A percentile compares a stretch with the other conserved stretches of the same genome.
phyloP scores from a whole-genome alignment of 2,113 vertebrate species.

The Corydoras maculifer region DNA sequence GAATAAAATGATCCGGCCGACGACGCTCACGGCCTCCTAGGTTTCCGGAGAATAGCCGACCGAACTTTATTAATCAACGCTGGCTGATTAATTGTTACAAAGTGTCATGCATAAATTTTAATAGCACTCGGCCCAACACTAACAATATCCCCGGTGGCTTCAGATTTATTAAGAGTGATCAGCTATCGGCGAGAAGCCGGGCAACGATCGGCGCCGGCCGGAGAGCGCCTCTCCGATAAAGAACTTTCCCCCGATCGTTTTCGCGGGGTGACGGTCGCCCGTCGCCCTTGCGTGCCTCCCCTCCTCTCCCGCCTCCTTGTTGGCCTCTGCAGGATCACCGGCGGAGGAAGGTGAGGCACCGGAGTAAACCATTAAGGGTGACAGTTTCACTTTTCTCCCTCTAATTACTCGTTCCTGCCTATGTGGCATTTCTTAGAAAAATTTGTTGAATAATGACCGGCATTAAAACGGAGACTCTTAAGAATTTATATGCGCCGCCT shows the following conservation, averaged over 20 bases:
- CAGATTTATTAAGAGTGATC: conserved; percentile 93
- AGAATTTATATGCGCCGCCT: conserved; percentile 98
- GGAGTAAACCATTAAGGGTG: conserved; percentile 97
- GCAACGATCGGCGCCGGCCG: too few relatives aligned
- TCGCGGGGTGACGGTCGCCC: conserved; percentile 38
- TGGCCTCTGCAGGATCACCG: conserved; percentile 35
- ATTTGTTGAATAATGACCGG: conserved; percentile 99
- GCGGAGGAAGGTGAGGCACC: conserved; percentile 82
- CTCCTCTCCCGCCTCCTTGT: conserved; percentile 24
- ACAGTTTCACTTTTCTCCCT: conserved; percentile 99
- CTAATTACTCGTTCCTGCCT: conserved; percentile 99
- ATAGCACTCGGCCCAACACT: conserved; percentile 97
- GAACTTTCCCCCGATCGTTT: background rate
- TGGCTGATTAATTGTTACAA: conserved; percentile 97
- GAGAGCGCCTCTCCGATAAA: too few relatives aligned
- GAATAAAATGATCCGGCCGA: conserved; percentile 99
- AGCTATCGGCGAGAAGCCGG: conserved; percentile 64
- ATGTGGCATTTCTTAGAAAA: conserved; percentile 99
- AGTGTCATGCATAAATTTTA: conserved; percentile 98
- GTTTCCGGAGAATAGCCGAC: conserved; percentile 97
- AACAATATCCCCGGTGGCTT: conserved; percentile 99
- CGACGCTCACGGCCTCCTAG: conserved; percentile 90
- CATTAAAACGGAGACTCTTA: conserved; percentile 99
- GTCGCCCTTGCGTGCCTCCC: conserved; percentile 32
- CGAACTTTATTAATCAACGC: conserved; percentile 99